phyloP scores from a whole-genome alignment of 2,888 invertebrate species.

The Lycaena phlaeas region DNA sequence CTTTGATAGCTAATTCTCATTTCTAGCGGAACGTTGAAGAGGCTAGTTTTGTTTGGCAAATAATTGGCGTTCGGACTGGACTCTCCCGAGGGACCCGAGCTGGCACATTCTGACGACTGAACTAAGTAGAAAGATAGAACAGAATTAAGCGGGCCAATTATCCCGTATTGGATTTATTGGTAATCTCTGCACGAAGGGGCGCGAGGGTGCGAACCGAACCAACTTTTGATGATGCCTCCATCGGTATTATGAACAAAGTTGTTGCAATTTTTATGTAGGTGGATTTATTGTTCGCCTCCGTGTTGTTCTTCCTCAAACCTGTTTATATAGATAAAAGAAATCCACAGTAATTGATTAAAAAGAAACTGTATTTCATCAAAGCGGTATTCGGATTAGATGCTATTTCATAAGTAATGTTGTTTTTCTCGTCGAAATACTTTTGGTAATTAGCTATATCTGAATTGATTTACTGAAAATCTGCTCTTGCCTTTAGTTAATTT shows the following conservation, averaged over 20 bases:
- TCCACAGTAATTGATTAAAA: constrained; percentile 49
- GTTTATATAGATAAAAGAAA: constrained; percentile 58
- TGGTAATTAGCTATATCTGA: too few relatives aligned
- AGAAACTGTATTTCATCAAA: constrained; percentile 50
- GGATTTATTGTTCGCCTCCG: constrained; percentile 65
- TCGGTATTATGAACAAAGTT: constrained; percentile 71
- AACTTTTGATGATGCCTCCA: constrained; percentile 71
- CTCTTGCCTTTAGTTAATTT: too few relatives aligned
- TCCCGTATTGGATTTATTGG: constrained; percentile 75
- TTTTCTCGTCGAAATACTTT: too few relatives aligned
- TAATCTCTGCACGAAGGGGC: constrained; percentile 73
- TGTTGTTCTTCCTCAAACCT: constrained; percentile 57
- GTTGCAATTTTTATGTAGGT: constrained; percentile 70
- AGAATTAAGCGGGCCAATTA: constrained; percentile 74
- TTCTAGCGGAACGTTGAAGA: constrained; percentile 39
- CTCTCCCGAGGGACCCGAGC: constrained; percentile 67
- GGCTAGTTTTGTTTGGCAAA: constrained; percentile 48
- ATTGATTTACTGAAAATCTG: too few relatives aligned
- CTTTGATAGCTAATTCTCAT: constrained; percentile 35
- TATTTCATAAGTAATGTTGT: constrained; percentile 19
- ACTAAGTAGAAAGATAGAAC: constrained; percentile 74
- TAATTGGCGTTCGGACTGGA: constrained; percentile 53
- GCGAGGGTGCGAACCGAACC: constrained; percentile 70
- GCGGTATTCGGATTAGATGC: constrained; percentile 34
- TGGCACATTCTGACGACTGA: constrained; percentile 73